Evolutionary conservation across 2,888 invertebrate genomes (phyloP).

Genomic region (Koerneria pararmatus): DNA sequence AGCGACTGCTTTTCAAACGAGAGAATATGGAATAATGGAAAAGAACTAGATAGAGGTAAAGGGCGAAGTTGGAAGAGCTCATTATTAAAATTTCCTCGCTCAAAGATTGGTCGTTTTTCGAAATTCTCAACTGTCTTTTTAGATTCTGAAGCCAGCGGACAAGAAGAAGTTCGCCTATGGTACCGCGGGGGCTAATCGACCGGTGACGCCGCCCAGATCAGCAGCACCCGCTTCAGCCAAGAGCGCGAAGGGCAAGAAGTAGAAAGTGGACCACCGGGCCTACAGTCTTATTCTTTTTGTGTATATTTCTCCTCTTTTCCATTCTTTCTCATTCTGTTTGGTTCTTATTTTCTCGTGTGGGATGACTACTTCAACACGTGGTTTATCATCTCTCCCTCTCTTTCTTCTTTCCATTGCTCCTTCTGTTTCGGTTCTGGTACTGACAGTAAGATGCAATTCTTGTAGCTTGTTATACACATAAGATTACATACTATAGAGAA

Average conservation of each 20-base stretch:
- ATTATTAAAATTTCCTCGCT: too few relatives aligned
- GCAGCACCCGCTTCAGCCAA: constrained; percentile 26
- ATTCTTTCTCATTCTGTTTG: constrained; percentile 15
- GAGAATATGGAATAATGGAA: too few relatives aligned
- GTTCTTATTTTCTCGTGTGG: constrained; percentile 11
- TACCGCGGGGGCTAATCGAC: constrained; percentile 87
- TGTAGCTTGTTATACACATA: too few relatives aligned
- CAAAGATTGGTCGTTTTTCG: too few relatives aligned
- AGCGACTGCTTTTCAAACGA: constrained; percentile 26
- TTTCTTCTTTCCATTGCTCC: too few relatives aligned
- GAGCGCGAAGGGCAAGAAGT: constrained; percentile 30
- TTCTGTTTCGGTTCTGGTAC: too few relatives aligned
- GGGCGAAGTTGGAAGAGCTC: constrained; percentile 37
- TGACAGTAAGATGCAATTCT: too few relatives aligned
- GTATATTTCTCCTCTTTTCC: constrained; percentile 10
- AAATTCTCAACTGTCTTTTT: constrained; percentile 52
- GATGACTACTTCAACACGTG: constrained; percentile 15
- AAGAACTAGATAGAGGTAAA: too few relatives aligned
- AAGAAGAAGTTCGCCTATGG: constrained; percentile 98
- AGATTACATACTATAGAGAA: too few relatives aligned
- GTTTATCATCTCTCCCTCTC: too few relatives aligned
- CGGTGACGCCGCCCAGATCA: constrained; percentile 82
- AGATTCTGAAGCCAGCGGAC: constrained; percentile 99
- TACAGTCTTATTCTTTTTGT: constrained; percentile 21
- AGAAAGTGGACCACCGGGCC: constrained; percentile 11